Conservation (phyloP, 2,113 vertebrate species). For the Syngnathoides biaculeatus region DNA sequence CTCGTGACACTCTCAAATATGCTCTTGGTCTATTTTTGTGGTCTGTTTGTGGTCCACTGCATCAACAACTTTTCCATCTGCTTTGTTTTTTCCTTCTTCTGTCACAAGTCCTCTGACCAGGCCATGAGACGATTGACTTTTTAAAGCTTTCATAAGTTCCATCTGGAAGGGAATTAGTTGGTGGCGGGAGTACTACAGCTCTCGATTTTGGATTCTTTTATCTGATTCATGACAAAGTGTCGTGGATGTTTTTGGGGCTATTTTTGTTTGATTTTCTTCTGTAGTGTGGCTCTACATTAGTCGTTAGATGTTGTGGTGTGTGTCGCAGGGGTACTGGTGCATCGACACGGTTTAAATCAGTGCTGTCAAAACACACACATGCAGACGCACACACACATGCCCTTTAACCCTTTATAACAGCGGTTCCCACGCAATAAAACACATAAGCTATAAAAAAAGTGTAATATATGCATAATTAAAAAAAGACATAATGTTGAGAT, state of each 20-base stretch:
- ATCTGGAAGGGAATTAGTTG: not conserved
- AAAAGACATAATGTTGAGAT: not conserved
- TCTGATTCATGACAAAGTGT: not conserved
- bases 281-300: slow-evolving; percentile 26
- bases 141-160: slow-evolving; percentile 8
- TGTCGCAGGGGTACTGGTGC: slow-evolving; percentile 28
- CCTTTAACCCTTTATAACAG: slow-evolving; percentile 7
- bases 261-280: slow-evolving; percentile 11
- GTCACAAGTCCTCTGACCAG: slow-evolving; percentile 24
- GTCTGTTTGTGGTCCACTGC: slow-evolving; percentile 62
- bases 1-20: slow-evolving; percentile 22
- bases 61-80: slow-evolving; percentile 48
- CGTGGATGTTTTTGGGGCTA: not conserved
- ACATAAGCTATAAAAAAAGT: not conserved
- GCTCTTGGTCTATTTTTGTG: slow-evolving; percentile 36
- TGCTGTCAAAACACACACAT: too few species aligned
- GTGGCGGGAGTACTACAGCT: slow-evolving; percentile 22
- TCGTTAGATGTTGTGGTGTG: slow-evolving; percentile 28
- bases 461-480: not conserved
- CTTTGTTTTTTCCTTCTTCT: slow-evolving; percentile 41
- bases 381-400: too few species aligned
- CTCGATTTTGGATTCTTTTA: not conserved
- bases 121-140: not conserved
- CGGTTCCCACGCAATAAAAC: not conserved
- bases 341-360: slow-evolving; percentile 20